Conservation (phyloP, 2,888 invertebrate species). For the Esperia sulphurella region DNA sequence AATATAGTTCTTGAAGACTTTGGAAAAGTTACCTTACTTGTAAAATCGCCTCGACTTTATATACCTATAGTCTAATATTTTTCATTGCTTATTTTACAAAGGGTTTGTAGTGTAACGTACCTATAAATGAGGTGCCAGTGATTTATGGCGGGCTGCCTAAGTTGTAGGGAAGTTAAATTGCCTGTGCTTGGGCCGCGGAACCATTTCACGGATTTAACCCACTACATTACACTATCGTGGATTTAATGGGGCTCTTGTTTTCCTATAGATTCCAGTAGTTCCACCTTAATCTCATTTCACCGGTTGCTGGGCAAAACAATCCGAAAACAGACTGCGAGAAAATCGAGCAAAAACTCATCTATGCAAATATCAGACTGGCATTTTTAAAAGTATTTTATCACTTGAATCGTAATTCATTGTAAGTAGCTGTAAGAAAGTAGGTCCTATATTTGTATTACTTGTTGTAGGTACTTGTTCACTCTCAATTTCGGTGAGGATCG, state of each 20-base stretch:
- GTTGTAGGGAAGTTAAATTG: conserved; percentile 36
- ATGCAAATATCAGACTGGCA: background rate
- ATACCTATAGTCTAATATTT: too few species aligned
- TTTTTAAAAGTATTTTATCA: too few species aligned
- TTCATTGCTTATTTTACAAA: background rate
- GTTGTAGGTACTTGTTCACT: too few species aligned
- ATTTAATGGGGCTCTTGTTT: conserved; percentile 41
- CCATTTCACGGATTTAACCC: conserved; percentile 35
- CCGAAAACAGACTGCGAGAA: background rate
- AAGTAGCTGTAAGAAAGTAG: background rate
- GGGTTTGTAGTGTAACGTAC: background rate
- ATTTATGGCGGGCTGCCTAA: conserved; percentile 17
- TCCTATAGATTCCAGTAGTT: conserved; percentile 29
- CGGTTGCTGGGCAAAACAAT: conserved; percentile 34
- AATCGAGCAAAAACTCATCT: background rate
- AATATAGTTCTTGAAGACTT: too few species aligned
- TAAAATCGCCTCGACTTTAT: background rate
- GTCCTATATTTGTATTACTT: background rate
- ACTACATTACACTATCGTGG: conserved; percentile 37
- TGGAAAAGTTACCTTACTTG: background rate
- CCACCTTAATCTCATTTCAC: conserved; percentile 46
- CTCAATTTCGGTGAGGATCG: background rate
- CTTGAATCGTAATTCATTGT: too few species aligned
- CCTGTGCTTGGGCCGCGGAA: conserved; percentile 29
- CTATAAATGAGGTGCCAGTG: conserved; percentile 12